Evolutionary conservation across 2,797 vertebrate genomes (phyloP).

Genomic region (Mionectes olivaceus): DNA sequence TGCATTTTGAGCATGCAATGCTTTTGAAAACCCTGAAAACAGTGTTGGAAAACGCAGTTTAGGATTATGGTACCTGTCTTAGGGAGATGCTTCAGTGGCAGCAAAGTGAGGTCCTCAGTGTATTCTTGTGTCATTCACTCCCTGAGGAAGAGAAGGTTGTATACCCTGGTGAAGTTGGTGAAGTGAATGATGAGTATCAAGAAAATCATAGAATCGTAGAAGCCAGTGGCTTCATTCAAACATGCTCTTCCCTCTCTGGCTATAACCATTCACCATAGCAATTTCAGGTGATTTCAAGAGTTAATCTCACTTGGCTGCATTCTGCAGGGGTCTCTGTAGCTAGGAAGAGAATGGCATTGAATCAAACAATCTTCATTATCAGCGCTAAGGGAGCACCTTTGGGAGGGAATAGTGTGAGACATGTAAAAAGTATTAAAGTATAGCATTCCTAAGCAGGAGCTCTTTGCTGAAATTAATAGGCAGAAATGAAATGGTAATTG

Average conservation of each 20-base stretch:
- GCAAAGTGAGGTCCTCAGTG: background rate
- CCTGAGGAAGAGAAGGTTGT: background rate
- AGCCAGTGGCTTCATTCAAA: background rate
- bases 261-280: background rate
- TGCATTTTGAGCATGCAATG: background rate
- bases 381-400: background rate
- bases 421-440: background rate
- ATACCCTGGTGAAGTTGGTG: background rate
- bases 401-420: background rate
- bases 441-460: background rate
- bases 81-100: background rate
- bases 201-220: background rate
- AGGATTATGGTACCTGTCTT: background rate
- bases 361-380: background rate
- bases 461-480: background rate
- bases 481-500: background rate
- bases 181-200: background rate
- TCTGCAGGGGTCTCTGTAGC: background rate
- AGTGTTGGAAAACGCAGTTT: background rate
- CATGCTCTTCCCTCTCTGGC: background rate
- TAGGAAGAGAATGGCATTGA: background rate
- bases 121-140: background rate
- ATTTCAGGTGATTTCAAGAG: background rate
- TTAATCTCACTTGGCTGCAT: background rate
- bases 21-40: background rate